Evolutionary conservation across 2,888 invertebrate species (phyloP).

Genomic region (Acanthosepion lycidas): DNA sequence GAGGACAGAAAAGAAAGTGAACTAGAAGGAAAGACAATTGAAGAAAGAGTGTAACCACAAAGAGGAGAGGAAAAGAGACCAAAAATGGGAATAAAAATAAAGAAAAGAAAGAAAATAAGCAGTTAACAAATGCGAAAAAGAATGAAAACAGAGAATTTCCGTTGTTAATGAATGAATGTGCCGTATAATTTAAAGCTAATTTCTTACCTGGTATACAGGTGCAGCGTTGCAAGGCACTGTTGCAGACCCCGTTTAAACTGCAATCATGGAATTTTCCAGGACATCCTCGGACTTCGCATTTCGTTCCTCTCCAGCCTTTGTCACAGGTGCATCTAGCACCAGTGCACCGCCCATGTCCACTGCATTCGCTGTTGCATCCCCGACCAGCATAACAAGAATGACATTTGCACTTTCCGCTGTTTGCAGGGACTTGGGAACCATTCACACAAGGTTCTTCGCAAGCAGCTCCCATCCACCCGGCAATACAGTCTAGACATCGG

Average conservation of each 20-base stretch:
- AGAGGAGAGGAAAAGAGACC: too few species aligned
- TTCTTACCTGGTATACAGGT: conserved; percentile 61
- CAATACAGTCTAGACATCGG: conserved; percentile 56
- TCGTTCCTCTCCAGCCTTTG: conserved; percentile 59
- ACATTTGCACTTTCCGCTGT: conserved; percentile 61
- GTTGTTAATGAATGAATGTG: too few species aligned
- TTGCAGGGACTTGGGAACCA: conserved; percentile 60
- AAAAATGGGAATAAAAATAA: too few species aligned
- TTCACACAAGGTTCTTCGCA: conserved; percentile 60
- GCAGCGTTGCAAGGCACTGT: conserved; percentile 58
- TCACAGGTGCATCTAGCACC: conserved; percentile 58
- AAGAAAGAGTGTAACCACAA: too few species aligned
- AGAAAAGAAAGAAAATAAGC: too few species aligned
- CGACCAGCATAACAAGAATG: conserved; percentile 53
- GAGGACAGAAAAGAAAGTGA: too few species aligned
- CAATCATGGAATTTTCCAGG: conserved; percentile 59
- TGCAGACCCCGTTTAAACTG: conserved; percentile 58
- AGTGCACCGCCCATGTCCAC: conserved; percentile 55
- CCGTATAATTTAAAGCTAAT: too few species aligned
- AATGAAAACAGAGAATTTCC: too few species aligned
- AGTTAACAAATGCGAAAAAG: too few species aligned
- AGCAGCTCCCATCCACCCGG: conserved; percentile 62
- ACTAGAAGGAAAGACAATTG: too few species aligned
- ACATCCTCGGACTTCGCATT: conserved; percentile 61
- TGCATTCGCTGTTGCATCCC: conserved; percentile 59